Evolutionary conservation across 2,888 invertebrate species (phyloP).

Genomic region (Strigamia maritima): DNA sequence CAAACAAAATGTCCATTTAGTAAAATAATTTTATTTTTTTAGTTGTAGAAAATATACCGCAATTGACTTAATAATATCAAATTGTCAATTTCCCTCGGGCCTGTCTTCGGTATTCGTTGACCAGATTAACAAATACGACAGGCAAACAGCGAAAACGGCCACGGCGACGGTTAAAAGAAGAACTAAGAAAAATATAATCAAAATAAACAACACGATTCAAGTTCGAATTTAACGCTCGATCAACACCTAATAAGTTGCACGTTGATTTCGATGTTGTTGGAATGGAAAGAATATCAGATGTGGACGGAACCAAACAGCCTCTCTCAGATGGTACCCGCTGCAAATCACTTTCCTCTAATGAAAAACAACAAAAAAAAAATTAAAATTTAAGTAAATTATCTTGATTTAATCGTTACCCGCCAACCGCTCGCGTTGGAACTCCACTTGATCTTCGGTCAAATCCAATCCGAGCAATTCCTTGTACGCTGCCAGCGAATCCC

Average conservation of each 20-base stretch:
- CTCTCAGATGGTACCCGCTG: background rate
- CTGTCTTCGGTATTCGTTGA: background rate
- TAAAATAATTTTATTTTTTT: background rate
- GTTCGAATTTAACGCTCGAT: too few species aligned
- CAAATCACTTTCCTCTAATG: background rate
- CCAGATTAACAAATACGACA: background rate
- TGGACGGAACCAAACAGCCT: background rate
- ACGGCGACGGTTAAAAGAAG: background rate
- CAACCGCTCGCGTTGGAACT: conserved; percentile 72
- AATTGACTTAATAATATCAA: background rate
- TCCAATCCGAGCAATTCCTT: conserved; percentile 76
- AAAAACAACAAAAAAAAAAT: background rate
- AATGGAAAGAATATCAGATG: conserved; percentile 1
- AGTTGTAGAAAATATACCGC: background rate
- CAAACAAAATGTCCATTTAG: too few species aligned
- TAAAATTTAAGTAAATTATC: background rate
- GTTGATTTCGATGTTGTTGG: background rate
- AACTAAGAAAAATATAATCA: background rate
- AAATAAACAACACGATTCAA: too few species aligned
- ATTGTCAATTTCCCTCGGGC: background rate
- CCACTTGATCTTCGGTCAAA: conserved; percentile 66
- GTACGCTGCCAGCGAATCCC: conserved; percentile 75
- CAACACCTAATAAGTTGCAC: background rate
- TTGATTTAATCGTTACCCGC: conserved; percentile 61
- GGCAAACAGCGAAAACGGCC: background rate